Conservation (phyloP, 2,888 invertebrate genomes). For the Cerceris ruficornis region DNA sequence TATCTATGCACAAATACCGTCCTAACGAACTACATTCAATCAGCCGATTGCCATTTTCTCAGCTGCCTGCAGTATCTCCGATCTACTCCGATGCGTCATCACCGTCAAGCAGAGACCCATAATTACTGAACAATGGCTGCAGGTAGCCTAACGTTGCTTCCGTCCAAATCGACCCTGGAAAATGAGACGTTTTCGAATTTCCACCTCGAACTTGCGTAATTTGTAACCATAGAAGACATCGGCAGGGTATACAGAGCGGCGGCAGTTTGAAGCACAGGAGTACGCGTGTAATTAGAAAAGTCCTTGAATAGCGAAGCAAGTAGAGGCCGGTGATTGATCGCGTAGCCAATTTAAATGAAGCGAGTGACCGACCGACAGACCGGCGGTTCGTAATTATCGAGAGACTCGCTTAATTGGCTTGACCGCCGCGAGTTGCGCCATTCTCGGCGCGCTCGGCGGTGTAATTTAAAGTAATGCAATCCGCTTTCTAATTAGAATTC, state of each 20-base stretch:
- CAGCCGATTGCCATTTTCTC: no score
- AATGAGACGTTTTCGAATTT: not conserved
- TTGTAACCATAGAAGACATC: not conserved
- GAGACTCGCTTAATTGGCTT: constrained; percentile 65
- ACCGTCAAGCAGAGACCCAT: no score
- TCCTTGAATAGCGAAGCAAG: constrained; percentile 37
- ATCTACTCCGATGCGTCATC: no score
- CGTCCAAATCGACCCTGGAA: not conserved
- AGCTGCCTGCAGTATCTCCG: no score
- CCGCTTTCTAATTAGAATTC: constrained; percentile 62
- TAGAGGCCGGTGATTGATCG: constrained; percentile 48
- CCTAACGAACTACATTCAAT: no score
- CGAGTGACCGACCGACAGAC: constrained; percentile 47
- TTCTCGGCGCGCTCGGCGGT: constrained; percentile 44
- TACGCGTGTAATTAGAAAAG: constrained; percentile 45
- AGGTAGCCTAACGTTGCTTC: no score
- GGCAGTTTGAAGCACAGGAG: not conserved
- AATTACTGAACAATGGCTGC: no score
- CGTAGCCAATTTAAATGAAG: constrained; percentile 51
- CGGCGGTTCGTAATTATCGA: constrained; percentile 61
- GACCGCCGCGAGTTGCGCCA: constrained; percentile 47
- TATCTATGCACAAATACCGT: no score
- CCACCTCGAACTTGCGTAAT: not conserved
- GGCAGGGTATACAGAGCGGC: not conserved
- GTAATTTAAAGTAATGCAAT: constrained; percentile 64